Conservation (phyloP, 2,888 invertebrate species). For the Ormyrus pomaceus region DNA sequence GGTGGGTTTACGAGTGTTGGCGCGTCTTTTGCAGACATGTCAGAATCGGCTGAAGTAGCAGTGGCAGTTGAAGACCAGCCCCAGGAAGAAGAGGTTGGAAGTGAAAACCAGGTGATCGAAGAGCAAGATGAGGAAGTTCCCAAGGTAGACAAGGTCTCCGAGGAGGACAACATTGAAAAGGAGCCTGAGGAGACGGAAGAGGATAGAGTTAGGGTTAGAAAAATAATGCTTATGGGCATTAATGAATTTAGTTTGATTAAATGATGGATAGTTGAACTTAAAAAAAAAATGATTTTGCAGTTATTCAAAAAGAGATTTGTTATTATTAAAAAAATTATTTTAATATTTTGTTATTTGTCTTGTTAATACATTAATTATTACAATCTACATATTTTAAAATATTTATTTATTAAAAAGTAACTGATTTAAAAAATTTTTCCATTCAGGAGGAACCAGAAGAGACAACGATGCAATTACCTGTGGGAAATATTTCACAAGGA, state of each 20-base stretch:
- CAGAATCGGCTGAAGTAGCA: constrained; percentile 33
- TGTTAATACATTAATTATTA: too few species aligned
- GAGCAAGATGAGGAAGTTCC: neutral
- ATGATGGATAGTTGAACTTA: too few species aligned
- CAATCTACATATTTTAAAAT: too few species aligned
- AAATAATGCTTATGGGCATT: too few species aligned
- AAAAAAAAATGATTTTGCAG: too few species aligned
- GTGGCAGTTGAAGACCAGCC: constrained; percentile 16
- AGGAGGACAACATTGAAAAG: neutral
- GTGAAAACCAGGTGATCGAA: neutral
- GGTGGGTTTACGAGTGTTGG: constrained; percentile 12
- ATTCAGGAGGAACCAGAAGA: constrained; percentile 39
- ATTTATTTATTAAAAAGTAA: too few species aligned
- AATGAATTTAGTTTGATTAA: too few species aligned
- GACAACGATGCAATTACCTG: constrained; percentile 34
- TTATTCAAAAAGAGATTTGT: too few species aligned
- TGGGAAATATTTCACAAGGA: neutral
- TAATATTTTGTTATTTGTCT: too few species aligned
- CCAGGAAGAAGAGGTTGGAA: neutral
- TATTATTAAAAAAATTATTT: too few species aligned
- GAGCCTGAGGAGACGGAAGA: neutral
- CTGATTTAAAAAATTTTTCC: neutral
- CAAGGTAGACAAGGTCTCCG: neutral
- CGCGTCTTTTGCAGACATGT: constrained; percentile 19
- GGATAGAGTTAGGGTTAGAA: neutral